Percentiles rank a stretch among this genome's conserved stretches.
Evolutionary conservation across 53 echinoderm and acorn worm species (phyloP).

Genomic region (Antedon mediterranea): DNA sequence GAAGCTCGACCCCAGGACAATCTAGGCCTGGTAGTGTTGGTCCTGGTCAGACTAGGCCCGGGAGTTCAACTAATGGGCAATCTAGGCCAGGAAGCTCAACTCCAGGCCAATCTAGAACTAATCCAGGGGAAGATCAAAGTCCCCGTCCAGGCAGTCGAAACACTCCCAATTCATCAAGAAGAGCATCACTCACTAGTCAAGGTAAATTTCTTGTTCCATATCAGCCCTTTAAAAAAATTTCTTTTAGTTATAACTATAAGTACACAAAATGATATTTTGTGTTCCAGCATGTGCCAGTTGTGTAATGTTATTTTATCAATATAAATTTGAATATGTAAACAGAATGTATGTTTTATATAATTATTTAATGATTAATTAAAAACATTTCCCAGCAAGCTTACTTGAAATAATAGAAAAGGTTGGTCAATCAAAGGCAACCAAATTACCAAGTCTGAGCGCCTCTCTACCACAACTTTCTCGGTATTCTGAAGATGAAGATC

Average conservation of each 20-base stretch:
- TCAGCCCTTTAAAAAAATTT: too few species aligned
- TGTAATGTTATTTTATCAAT: too few species aligned
- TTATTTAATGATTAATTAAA: not conserved
- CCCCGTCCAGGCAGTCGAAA: not conserved
- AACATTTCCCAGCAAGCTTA: not conserved
- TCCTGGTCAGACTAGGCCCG: not conserved
- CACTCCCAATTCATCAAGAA: not conserved
- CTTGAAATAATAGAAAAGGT: not conserved
- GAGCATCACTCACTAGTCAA: not conserved
- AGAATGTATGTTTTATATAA: not conserved
- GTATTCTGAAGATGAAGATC: not conserved
- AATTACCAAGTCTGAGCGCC: not conserved
- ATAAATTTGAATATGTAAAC: too few species aligned
- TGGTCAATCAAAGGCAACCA: not conserved
- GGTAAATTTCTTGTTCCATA: not conserved
- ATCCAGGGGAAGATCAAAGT: not conserved
- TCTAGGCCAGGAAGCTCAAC: not conserved
- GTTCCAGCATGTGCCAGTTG: too few species aligned
- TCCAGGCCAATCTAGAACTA: not conserved
- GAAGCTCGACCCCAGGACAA: not conserved
- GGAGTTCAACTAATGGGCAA: not conserved
- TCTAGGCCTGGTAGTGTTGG: not conserved
- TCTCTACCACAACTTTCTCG: not conserved
- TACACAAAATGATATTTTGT: too few species aligned
- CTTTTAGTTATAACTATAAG: too few species aligned